These are phyloP conservation scores for Pinctada fucata DNA, from an alignment of 2,888 invertebrate species.

Conservation along the genomic window DNA sequence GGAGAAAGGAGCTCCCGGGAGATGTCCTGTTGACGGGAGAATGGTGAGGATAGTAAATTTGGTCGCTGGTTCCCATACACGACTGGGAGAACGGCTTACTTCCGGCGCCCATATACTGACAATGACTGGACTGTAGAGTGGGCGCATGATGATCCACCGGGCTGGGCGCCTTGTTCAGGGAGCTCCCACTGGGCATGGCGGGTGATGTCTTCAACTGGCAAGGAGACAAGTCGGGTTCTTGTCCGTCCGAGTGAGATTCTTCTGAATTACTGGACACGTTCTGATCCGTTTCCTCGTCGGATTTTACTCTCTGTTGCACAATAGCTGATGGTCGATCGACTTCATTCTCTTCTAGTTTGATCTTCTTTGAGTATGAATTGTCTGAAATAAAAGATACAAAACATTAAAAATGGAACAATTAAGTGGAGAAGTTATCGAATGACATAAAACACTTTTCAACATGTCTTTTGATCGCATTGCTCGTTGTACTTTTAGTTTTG, in stretches of 20 bases:
- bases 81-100: constrained; percentile 55
- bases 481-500: neutral
- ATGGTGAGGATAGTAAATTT: constrained; percentile 71
- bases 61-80: constrained; percentile 59
- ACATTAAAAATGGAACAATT: neutral
- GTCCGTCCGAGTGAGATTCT: constrained; percentile 47
- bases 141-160: constrained; percentile 45
- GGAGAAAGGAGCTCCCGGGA: constrained; percentile 59
- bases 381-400: constrained; percentile 24
- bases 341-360: constrained; percentile 49
- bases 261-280: constrained; percentile 51
- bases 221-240: constrained; percentile 53
- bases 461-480: neutral
- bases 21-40: constrained; percentile 57
- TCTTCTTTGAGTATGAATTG: constrained; percentile 48
- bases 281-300: constrained; percentile 53
- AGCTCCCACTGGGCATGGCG: constrained; percentile 43
- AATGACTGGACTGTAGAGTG: constrained; percentile 53
- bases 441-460: neutral
- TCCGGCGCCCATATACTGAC: constrained; percentile 58
- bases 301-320: constrained; percentile 39
- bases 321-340: constrained; percentile 30
- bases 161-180: constrained; percentile 52
- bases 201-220: constrained; percentile 54
- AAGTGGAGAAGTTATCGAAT: neutral